phyloP scores from a whole-genome alignment of 1,140 invertebrate genomes.

The Heliconius himera region DNA sequence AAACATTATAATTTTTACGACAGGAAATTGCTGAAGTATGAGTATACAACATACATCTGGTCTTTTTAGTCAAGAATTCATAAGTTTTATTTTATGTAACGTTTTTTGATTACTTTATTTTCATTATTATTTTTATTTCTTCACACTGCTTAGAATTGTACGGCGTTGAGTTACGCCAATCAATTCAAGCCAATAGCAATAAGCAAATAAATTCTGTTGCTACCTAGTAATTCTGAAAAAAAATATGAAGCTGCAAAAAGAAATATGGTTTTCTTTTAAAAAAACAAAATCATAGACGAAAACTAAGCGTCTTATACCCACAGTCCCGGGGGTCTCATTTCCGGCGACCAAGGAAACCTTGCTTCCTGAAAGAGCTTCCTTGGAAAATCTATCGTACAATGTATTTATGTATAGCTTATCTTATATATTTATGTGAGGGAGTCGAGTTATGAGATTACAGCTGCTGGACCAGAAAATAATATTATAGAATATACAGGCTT shows the following conservation, averaged over 20 bases:
- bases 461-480: background rate
- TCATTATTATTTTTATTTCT: no score
- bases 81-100: no score
- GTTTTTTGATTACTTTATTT: no score
- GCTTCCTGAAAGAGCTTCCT: conserved; percentile 4
- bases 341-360: conserved; percentile 2
- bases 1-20: no score
- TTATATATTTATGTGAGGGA: background rate
- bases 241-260: background rate
- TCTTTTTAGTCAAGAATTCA: background rate
- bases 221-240: background rate
- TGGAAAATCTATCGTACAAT: conserved; percentile 2
- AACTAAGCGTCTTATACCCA: conserved; percentile 1
- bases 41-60: no score
- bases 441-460: background rate
- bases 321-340: conserved; percentile 4
- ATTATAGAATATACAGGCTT: background rate
- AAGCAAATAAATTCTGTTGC: background rate
- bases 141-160: background rate
- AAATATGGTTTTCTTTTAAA: background rate
- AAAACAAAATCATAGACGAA: conserved; percentile 3
- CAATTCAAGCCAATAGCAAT: background rate
- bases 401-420: conserved; percentile 4
- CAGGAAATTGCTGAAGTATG: no score
- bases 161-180: background rate